Percentiles rank a stretch among this genome's conserved stretches.
phyloP scores from a whole-genome alignment of 2,113 vertebrate genomes.

The Tamias sibiricus region DNA sequence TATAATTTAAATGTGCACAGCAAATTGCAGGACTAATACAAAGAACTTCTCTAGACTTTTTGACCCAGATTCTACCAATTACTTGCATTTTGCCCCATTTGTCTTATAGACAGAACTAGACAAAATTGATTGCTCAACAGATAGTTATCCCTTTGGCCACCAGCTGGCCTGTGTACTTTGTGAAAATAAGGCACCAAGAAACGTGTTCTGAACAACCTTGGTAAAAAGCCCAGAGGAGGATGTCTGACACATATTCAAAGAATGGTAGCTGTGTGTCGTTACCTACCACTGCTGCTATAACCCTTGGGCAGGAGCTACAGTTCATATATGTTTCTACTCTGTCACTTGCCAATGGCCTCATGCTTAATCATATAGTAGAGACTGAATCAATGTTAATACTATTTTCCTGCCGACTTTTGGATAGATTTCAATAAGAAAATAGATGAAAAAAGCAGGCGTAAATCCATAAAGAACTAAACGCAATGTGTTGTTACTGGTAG shows the following conservation, averaged over 20 bases:
- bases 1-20: too few species aligned
- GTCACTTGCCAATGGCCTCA: neutral
- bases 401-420: neutral
- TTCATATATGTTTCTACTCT: neutral
- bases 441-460: neutral
- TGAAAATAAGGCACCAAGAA: constrained; percentile 36
- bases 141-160: neutral
- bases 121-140: neutral
- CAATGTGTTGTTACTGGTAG: neutral
- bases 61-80: too few species aligned
- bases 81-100: too few species aligned
- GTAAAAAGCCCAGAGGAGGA: neutral
- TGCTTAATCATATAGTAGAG: neutral
- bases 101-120: neutral
- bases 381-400: neutral
- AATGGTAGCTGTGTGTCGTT: neutral
- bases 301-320: neutral
- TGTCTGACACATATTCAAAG: neutral
- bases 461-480: constrained; percentile 17
- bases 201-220: neutral
- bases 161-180: neutral
- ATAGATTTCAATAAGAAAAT: constrained; percentile 55
- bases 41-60: too few species aligned
- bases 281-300: neutral
- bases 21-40: too few species aligned